Evolutionary conservation across 2,797 vertebrate genomes (phyloP).

Genomic region (Sus cebifrons): DNA sequence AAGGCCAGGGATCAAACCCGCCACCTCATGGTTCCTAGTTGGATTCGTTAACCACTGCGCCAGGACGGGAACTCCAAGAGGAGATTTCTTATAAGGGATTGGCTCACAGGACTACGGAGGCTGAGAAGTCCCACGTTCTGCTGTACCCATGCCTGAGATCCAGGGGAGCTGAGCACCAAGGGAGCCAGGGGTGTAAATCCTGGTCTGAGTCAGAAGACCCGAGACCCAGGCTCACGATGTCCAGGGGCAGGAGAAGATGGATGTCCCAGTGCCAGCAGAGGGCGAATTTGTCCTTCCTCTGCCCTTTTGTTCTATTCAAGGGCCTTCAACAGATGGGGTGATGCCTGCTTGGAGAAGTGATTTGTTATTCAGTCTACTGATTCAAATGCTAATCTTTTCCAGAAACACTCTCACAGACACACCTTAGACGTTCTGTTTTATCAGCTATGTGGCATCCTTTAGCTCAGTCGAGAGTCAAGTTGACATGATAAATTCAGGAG

Average conservation of each 20-base stretch:
- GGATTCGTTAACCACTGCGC: no score
- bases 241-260: neutral
- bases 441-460: neutral
- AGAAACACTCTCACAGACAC: neutral
- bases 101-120: neutral
- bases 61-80: no score
- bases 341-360: neutral
- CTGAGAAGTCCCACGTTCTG: rapidly evolving
- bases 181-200: neutral
- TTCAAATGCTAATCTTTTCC: neutral
- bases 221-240: neutral
- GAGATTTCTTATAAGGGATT: neutral
- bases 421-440: neutral
- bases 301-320: neutral
- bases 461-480: neutral
- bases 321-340: neutral
- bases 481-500: neutral
- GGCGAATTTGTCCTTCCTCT: neutral
- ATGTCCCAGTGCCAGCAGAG: neutral
- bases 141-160: neutral
- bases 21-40: no score
- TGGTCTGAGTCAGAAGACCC: neutral
- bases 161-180: neutral
- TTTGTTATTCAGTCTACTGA: neutral
- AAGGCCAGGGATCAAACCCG: no score